phyloP scores from a whole-genome alignment of 2,888 invertebrate genomes.

The Didymodactylos carnosus region DNA sequence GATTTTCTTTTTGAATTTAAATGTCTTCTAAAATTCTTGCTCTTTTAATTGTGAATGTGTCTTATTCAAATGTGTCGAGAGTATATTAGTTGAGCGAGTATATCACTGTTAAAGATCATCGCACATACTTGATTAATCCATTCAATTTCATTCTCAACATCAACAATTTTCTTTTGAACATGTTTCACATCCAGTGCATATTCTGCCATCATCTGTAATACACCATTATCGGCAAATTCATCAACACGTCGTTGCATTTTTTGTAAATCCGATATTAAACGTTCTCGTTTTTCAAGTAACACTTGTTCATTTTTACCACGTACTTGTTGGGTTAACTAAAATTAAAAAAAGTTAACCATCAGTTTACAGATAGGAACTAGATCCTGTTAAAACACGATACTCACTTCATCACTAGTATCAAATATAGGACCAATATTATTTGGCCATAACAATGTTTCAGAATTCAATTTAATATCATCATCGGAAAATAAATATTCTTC shows the following conservation, averaged over 20 bases:
- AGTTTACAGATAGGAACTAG: too few relatives aligned
- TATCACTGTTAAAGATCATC: too few relatives aligned
- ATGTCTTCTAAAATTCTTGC: too few relatives aligned
- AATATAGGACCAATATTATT: conserved; percentile 58
- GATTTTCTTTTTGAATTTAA: too few relatives aligned
- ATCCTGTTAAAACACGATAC: conserved; percentile 2
- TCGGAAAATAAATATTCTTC: conserved; percentile 53
- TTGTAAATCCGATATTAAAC: conserved; percentile 49
- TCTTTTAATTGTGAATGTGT: too few relatives aligned
- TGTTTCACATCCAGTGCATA: conserved; percentile 54
- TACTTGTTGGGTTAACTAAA: conserved; percentile 3
- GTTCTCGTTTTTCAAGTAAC: conserved; percentile 48
- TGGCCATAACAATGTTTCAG: conserved; percentile 63
- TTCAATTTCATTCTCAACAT: conserved; percentile 51
- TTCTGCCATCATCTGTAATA: conserved; percentile 52
- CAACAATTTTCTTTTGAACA: conserved; percentile 52
- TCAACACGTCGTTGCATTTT: conserved; percentile 54
- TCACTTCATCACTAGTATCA: conserved; percentile 49
- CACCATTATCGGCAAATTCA: conserved; percentile 61
- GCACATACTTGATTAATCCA: conserved; percentile 61
- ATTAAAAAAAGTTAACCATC: not conserved
- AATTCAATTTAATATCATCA: conserved; percentile 58
- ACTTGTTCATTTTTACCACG: conserved; percentile 67
- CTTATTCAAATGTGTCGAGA: too few relatives aligned
- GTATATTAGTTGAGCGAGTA: too few relatives aligned